A percentile compares a stretch with the other conserved stretches of the same genome.
These are phyloP conservation scores for Onychorhynchus coronatus DNA, from an alignment of 2,113 vertebrate species.

Conservation along the genomic window DNA sequence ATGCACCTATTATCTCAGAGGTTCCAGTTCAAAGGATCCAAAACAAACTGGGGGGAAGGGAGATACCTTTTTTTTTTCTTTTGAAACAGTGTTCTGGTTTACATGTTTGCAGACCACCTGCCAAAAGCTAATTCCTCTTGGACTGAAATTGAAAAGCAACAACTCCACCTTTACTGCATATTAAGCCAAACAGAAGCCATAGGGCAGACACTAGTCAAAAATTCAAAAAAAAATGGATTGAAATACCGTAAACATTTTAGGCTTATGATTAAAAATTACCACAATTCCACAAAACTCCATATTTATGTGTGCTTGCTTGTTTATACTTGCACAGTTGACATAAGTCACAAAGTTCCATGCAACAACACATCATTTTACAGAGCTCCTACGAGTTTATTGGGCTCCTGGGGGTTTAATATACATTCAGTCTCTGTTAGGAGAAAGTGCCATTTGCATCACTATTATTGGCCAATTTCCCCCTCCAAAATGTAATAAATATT, in stretches of 20 bases:
- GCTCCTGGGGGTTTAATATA: background rate
- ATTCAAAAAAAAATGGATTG: background rate
- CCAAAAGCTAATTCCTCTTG: background rate
- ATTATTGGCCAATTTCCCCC: background rate
- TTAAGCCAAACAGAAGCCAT: background rate
- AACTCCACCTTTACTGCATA: background rate
- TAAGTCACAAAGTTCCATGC: background rate
- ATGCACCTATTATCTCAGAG: constrained; percentile 42
- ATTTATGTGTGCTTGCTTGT: background rate
- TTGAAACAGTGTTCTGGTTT: background rate
- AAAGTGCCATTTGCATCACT: background rate
- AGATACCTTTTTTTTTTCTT: background rate
- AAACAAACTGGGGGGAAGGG: background rate
- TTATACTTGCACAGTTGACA: background rate
- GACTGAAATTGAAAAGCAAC: background rate
- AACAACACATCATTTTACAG: background rate
- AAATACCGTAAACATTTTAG: background rate
- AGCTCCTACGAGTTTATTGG: background rate
- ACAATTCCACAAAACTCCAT: background rate
- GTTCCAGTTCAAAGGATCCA: constrained; percentile 22
- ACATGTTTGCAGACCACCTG: background rate
- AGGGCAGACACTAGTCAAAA: background rate
- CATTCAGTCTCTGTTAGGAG: background rate
- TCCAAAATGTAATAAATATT: background rate
- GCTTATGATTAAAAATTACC: background rate